Conservation (phyloP, 2,888 invertebrate species). For the Tanaodytes sp. region DNA sequence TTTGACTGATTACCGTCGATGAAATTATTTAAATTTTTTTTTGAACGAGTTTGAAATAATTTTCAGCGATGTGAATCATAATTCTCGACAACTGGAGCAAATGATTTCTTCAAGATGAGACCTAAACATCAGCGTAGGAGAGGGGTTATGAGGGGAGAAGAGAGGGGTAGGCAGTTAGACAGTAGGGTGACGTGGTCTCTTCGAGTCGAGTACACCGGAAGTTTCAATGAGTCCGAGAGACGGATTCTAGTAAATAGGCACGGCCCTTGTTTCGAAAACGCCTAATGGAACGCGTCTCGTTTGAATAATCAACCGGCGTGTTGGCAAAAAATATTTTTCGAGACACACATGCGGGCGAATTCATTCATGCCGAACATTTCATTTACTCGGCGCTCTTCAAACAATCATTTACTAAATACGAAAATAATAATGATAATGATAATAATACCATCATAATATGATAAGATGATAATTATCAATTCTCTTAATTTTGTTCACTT, state of each 20-base stretch:
- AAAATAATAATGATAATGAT: too few species aligned
- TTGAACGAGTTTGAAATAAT: not conserved
- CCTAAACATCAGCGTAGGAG: too few species aligned
- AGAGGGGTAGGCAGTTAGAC: conserved; percentile 3
- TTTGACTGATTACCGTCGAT: too few species aligned
- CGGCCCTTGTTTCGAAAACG: conserved; percentile 59
- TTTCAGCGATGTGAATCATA: not conserved
- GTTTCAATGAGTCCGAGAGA: conserved; percentile 65
- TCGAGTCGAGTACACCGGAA: conserved; percentile 59
- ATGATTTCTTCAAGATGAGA: conserved; percentile 20
- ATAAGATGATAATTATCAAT: too few species aligned
- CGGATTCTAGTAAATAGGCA: conserved; percentile 65
- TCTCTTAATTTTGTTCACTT: too few species aligned
- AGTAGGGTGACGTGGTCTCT: conserved; percentile 30
- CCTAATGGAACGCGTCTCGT: conserved; percentile 49
- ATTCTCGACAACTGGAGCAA: not conserved
- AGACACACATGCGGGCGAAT: conserved; percentile 32
- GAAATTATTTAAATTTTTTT: too few species aligned
- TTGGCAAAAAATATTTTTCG: conserved; percentile 29
- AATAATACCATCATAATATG: too few species aligned
- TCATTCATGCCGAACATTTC: too few species aligned
- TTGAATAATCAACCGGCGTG: conserved; percentile 43
- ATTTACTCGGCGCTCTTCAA: too few species aligned
- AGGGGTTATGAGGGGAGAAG: conserved; percentile 20
- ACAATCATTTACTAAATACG: too few species aligned